phyloP scores from a whole-genome alignment of 2,888 invertebrate species.

The Adelognathus sp. region DNA sequence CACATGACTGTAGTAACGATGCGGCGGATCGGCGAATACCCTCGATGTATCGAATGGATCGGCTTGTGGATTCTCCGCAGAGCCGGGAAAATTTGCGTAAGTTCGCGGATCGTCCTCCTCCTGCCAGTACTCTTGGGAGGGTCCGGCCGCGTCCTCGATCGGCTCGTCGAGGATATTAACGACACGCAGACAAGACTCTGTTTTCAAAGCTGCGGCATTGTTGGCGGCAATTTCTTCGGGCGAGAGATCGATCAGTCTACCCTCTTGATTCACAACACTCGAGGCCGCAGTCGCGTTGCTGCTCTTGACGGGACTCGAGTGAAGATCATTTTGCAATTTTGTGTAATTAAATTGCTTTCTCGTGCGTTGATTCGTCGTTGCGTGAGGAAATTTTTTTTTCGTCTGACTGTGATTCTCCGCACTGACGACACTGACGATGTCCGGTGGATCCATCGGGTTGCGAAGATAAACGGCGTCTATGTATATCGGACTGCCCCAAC shows the following conservation, averaged over 20 bases:
- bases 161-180: constrained; percentile 79
- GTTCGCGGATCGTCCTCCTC: constrained; percentile 71
- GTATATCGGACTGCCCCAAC: constrained; percentile 92
- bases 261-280: constrained; percentile 82
- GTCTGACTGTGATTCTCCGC: constrained; percentile 76
- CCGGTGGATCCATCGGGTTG: constrained; percentile 89
- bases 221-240: constrained; percentile 82
- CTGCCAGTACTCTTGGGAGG: constrained; percentile 69
- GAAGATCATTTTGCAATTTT: constrained; percentile 89
- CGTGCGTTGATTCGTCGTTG: constrained; percentile 76
- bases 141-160: constrained; percentile 67
- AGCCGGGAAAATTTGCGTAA: constrained; percentile 76
- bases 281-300: constrained; percentile 76
- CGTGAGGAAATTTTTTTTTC: constrained; percentile 80
- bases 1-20: constrained; percentile 81
- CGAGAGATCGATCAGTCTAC: constrained; percentile 89
- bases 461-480: constrained; percentile 91
- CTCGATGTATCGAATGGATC: constrained; percentile 88
- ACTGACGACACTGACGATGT: constrained; percentile 83
- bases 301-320: constrained; percentile 76
- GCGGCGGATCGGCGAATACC: constrained; percentile 75
- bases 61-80: constrained; percentile 63
- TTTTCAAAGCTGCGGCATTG: constrained; percentile 57
- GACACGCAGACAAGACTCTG: constrained; percentile 71
- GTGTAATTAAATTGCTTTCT: constrained; percentile 91